These are phyloP conservation scores for Peromyscus californicus DNA, from an alignment of 2,113 vertebrate genomes.

Conservation along the genomic window DNA sequence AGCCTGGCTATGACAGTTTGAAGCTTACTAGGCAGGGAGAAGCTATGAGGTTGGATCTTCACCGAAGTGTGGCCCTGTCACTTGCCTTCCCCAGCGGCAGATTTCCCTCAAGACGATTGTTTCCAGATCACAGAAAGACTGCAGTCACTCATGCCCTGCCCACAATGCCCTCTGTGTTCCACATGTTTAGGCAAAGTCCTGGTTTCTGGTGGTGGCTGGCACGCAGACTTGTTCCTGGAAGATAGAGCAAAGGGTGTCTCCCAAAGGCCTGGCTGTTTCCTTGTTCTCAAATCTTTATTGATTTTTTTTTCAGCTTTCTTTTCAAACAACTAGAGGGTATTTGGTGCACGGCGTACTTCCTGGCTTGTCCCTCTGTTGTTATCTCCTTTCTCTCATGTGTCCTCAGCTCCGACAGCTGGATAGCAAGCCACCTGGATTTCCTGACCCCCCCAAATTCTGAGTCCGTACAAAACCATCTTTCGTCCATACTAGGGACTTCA, in stretches of 20 bases:
- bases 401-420: background rate
- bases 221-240: background rate
- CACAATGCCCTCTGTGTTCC: too few relatives aligned
- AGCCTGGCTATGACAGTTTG: background rate
- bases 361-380: background rate
- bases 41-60: background rate
- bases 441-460: rapidly evolving
- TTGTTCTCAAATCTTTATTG: background rate
- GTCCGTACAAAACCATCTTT: background rate
- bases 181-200: background rate
- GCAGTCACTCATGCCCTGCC: background rate
- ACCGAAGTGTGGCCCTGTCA: background rate
- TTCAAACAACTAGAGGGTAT: background rate
- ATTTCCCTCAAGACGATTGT: background rate
- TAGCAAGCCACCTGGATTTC: background rate
- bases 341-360: rapidly evolving
- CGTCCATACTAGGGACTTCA: background rate
- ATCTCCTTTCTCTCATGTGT: rapidly evolving
- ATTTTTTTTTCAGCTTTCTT: background rate
- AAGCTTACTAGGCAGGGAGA: background rate
- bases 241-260: background rate
- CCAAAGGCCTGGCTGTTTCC: background rate
- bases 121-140: too few relatives aligned
- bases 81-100: background rate
- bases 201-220: background rate